A percentile compares a stretch with the other conserved stretches of the same genome.
These are phyloP conservation scores for Hippopotamus amphibius DNA, from an alignment of 2,113 vertebrate species.

Conservation along the genomic window DNA sequence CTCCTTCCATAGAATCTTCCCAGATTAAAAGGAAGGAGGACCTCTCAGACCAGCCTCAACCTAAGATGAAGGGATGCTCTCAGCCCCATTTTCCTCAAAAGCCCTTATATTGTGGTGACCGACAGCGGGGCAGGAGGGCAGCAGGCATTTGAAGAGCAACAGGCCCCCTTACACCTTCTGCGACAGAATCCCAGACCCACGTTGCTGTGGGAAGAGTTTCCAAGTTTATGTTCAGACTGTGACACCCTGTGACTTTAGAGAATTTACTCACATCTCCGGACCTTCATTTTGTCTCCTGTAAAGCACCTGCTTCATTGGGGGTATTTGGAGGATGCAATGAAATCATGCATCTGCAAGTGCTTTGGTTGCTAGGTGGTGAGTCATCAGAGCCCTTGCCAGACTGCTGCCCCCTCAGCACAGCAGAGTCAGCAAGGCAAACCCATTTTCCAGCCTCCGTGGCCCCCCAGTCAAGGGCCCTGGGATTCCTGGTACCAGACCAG, in stretches of 20 bases:
- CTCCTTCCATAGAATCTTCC: slow-evolving; percentile 31
- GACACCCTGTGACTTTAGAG: background rate
- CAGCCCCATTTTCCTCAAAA: background rate
- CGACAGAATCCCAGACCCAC: background rate
- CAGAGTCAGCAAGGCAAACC: background rate
- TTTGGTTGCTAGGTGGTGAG: background rate
- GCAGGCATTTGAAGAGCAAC: background rate
- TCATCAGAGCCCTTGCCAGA: background rate
- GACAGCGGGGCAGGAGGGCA: background rate
- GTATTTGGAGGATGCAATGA: background rate
- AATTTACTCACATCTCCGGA: background rate
- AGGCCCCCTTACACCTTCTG: background rate
- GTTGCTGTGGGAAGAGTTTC: background rate
- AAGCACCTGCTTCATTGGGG: background rate
- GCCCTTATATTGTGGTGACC: background rate
- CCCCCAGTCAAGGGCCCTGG: background rate
- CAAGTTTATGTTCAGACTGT: slow-evolving; percentile 2
- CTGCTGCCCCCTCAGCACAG: background rate
- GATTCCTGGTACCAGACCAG: slow-evolving; percentile 18
- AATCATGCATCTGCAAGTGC: background rate
- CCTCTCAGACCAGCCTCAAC: background rate
- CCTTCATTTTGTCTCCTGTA: slow-evolving; percentile 29
- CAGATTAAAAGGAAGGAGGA: background rate
- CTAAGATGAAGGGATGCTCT: background rate
- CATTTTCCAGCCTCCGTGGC: background rate